Conservation (phyloP, 2,113 vertebrate species). For the Neolamprologus sp. region DNA sequence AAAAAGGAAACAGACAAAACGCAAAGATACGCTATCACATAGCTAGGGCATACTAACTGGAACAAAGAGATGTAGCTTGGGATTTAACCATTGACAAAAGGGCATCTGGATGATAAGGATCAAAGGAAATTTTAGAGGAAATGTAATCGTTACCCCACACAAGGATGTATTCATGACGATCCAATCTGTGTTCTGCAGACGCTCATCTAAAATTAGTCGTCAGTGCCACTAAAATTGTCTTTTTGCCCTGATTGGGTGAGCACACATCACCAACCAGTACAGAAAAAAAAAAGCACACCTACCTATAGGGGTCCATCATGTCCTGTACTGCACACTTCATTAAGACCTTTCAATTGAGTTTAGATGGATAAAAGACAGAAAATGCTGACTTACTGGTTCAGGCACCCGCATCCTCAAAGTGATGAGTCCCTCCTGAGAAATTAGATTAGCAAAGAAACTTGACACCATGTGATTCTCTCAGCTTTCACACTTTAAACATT, state of each 20-base stretch:
- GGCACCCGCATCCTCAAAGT: slow-evolving; percentile 31
- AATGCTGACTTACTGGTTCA: slow-evolving; percentile 48
- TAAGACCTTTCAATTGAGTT: slow-evolving; percentile 38
- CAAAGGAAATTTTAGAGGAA: slow-evolving; percentile 62
- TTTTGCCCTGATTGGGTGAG: not conserved
- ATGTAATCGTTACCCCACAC: slow-evolving; percentile 57
- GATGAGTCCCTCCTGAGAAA: slow-evolving; percentile 42
- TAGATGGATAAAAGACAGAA: slow-evolving; percentile 42
- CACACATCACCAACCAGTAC: not conserved
- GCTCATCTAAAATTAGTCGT: slow-evolving; percentile 1
- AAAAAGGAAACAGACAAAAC: slow-evolving; percentile 54
- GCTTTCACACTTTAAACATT: slow-evolving; percentile 32
- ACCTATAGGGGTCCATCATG: slow-evolving; percentile 1
- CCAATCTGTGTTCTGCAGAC: slow-evolving; percentile 13
- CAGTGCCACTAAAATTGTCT: not conserved
- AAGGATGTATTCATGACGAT: slow-evolving; percentile 23
- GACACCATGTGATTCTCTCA: slow-evolving; percentile 28
- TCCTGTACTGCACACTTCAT: slow-evolving; percentile 31
- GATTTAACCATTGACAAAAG: slow-evolving; percentile 64
- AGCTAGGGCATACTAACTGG: slow-evolving; percentile 40
- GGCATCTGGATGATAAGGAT: slow-evolving; percentile 68
- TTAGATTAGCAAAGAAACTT: slow-evolving; percentile 50
- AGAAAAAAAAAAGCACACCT: not conserved
- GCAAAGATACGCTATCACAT: slow-evolving; percentile 52
- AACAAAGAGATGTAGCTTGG: slow-evolving; percentile 56